phyloP scores from a whole-genome alignment of 2,888 invertebrate genomes.

The Galeruca laticollis region DNA sequence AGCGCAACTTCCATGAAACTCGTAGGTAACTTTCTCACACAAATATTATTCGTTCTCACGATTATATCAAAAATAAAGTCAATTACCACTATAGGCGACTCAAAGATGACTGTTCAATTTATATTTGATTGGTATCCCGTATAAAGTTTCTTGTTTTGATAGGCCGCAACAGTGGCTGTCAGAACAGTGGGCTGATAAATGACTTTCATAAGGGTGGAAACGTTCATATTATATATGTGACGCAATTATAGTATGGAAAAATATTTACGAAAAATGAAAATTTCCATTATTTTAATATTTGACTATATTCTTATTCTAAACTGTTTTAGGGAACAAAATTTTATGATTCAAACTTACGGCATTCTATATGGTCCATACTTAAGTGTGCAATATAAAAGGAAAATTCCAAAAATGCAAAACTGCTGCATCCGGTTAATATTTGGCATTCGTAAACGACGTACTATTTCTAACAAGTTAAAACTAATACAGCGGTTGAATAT shows the following conservation, averaged over 20 bases:
- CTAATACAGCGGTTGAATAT: no score
- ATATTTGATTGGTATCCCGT: conserved; percentile 34
- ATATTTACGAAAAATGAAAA: neutral
- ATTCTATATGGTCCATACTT: no score
- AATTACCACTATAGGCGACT: conserved; percentile 21
- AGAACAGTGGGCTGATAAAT: conserved; percentile 36
- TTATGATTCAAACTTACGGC: no score
- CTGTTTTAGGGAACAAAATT: no score
- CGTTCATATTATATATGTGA: neutral
- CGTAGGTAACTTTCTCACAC: neutral
- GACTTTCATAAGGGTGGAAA: conserved; percentile 27
- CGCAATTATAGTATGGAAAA: conserved; percentile 3
- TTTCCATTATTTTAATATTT: no score
- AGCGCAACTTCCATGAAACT: no score
- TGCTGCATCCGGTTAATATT: no score
- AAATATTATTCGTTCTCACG: neutral
- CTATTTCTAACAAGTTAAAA: no score
- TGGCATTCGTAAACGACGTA: no score
- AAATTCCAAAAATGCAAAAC: no score
- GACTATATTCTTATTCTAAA: no score
- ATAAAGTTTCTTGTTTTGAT: conserved; percentile 42
- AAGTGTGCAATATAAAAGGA: no score
- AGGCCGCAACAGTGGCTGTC: conserved; percentile 34
- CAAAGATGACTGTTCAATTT: conserved; percentile 31
- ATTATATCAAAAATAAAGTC: conserved; percentile 12